Evolutionary conservation across 2,888 invertebrate species (phyloP).

Genomic region (Brachyptera putata): DNA sequence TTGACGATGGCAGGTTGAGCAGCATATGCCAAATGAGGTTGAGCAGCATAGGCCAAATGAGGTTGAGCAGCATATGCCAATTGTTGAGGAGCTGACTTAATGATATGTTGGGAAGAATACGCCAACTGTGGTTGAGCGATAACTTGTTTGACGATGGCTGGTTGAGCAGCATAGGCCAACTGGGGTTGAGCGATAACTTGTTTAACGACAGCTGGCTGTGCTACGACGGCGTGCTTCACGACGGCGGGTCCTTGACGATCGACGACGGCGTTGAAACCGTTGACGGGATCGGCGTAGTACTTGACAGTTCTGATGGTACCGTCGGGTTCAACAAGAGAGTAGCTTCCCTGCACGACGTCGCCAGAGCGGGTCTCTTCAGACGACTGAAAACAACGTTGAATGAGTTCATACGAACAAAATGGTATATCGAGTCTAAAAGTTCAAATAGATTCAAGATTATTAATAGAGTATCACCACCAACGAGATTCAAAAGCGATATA

Average conservation of each 20-base stretch:
- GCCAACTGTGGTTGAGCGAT: background rate
- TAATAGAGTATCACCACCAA: too few species aligned
- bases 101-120: background rate
- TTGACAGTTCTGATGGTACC: conserved; percentile 18
- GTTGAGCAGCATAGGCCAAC: background rate
- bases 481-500: too few species aligned
- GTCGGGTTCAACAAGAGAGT: conserved; percentile 21
- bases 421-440: background rate
- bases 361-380: conserved; percentile 19
- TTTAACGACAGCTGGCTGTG: background rate
- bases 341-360: conserved; percentile 20
- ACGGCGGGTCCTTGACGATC: background rate
- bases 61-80: background rate
- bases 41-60: background rate
- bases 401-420: background rate
- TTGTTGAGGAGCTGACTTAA: background rate
- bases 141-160: background rate
- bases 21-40: too few species aligned
- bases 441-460: too few species aligned
- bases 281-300: conserved; percentile 24
- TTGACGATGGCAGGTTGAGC: background rate
- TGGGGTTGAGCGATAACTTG: conserved; percentile 2
- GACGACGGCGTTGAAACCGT: conserved; percentile 26
- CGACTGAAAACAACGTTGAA: background rate
- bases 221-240: too few species aligned